These are phyloP conservation scores for Hermodice carunculata DNA, from an alignment of 2,888 invertebrate species.

Conservation along the genomic window DNA sequence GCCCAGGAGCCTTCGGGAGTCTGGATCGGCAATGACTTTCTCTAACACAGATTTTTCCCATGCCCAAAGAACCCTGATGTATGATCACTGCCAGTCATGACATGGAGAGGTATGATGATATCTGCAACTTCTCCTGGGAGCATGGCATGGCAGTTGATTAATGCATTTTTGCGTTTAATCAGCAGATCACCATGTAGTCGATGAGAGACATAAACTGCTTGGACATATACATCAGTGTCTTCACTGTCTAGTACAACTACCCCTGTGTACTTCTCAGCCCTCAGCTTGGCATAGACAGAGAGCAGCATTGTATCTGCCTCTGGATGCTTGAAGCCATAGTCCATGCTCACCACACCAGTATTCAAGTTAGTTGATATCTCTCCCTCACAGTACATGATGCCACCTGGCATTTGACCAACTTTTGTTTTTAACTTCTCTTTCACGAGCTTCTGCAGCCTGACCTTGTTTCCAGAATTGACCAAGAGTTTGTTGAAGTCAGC, in stretches of 20 bases:
- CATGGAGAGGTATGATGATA: background rate
- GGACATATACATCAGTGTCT: conserved; percentile 1
- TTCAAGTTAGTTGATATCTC: background rate
- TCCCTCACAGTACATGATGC: background rate
- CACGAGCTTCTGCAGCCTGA: background rate
- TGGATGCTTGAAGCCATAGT: conserved; percentile 1
- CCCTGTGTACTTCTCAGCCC: background rate
- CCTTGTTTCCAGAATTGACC: background rate
- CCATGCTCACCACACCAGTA: background rate
- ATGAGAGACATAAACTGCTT: background rate
- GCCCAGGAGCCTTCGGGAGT: background rate
- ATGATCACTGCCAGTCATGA: background rate
- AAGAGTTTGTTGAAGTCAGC: background rate
- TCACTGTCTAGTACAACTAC: too few relatives aligned
- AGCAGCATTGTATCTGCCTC: too few relatives aligned
- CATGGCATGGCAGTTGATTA: background rate
- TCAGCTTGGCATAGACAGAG: background rate
- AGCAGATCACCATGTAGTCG: background rate
- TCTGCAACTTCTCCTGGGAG: background rate
- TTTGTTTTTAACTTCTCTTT: background rate
- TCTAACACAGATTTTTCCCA: background rate
- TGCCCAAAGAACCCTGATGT: background rate
- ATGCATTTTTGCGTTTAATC: background rate
- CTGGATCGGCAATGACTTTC: background rate
- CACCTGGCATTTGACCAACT: background rate